Evolutionary conservation across 1,140 invertebrate genomes (phyloP), one percentile per base, ranked within the genome.

Genomic region (Gonioctena quinquepunctata): DNA sequence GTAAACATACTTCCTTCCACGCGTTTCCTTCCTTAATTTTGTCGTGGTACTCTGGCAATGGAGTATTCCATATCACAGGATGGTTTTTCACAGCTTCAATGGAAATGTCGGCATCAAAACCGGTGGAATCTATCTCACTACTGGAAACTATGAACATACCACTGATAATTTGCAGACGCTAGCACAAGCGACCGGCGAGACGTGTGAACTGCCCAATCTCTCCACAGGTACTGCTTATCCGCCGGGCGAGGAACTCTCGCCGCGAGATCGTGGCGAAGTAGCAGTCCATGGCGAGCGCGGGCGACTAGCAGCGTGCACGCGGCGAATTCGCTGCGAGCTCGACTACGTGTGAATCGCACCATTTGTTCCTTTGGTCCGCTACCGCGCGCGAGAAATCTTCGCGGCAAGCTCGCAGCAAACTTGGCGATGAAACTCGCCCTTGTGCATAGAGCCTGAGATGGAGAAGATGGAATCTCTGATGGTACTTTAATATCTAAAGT

Each of bases 1-100:
- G 42, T 56, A 19, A 50, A 25, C 64, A 66, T 19, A 57, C 23
- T 56, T 50, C 50, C 19, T 13, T 56, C 64, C 64, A 66, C 64
- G 19, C 48, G 11, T 50, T 56, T 66, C 49, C 21, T 21, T 56
- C 56, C 56, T 65, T 50, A 5, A 56, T 27, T 25, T 56, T 50
- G 50, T 28, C 64, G 50, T 66, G 64, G 42, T 60, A 66, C 23
- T 66, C 49, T 18, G 23, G 21, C 49, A 25, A 56, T 7, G 64
- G 13, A 8, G 42, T 60, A 66, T 56, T 56, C 64, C 64, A 66
- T 21, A 66, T 66, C 19, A 16, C 19, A 25, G 19, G 26, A 6
- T 19, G 64, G 22, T 22, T 66, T n/a, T 28, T 23, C 13, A 50
- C 18, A 61, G 59, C 59, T 23, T 61, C 25, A 28, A 61, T 61